These are phyloP conservation scores for Lagocephalus sceleratus DNA, from an alignment of 2,797 vertebrate genomes.

Conservation along the genomic window DNA sequence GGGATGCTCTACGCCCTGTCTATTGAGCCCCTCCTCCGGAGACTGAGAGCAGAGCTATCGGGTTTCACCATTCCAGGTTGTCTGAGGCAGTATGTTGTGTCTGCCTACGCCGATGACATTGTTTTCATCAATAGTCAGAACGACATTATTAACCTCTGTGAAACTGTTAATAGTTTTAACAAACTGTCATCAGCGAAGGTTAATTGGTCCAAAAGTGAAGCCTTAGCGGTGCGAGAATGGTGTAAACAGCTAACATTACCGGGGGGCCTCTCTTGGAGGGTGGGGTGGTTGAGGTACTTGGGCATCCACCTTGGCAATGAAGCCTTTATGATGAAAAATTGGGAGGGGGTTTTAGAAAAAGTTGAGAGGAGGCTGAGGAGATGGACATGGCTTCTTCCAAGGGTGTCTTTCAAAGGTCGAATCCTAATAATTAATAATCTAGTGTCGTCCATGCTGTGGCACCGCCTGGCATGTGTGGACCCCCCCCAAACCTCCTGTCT, in stretches of 20 bases:
- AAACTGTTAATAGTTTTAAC: background rate
- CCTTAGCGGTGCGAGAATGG: background rate
- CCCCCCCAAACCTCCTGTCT: background rate
- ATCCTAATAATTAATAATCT: background rate
- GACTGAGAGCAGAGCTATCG: background rate
- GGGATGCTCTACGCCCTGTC: background rate
- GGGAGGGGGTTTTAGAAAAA: background rate
- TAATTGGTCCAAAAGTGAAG: background rate
- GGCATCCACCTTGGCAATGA: background rate
- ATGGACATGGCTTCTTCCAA: background rate
- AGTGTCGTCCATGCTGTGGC: too few relatives aligned
- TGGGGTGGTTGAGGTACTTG: background rate
- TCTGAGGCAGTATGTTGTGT: background rate
- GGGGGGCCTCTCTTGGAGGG: background rate
- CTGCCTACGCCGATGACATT: too few relatives aligned
- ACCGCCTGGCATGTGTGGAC: background rate
- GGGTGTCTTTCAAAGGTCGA: background rate
- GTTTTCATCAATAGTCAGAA: background rate
- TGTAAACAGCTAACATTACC: background rate
- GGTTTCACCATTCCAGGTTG: background rate
- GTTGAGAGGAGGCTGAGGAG: background rate
- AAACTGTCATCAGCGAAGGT: background rate
- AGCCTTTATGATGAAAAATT: background rate
- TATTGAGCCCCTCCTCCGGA: background rate
- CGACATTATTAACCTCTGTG: background rate